Evolutionary conservation across 2,888 invertebrate genomes (phyloP), one percentile per base, ranked within the genome.

Genomic region (Nymphalis urticae): DNA sequence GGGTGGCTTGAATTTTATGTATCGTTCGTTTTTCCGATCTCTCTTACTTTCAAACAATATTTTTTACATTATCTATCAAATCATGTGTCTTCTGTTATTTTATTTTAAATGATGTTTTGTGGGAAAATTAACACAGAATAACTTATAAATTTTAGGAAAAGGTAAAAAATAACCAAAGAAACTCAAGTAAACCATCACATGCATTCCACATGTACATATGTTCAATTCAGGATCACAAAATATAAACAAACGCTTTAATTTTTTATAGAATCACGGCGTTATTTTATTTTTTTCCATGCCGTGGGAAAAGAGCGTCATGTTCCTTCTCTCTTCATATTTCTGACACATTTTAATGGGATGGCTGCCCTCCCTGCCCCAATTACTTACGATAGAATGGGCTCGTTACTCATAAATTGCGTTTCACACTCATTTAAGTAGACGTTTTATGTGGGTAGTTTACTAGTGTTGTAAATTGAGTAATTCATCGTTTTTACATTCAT

Each of bases 331-430:
- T 32, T 32, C 72, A 69, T 72, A 71, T 68, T 73, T 72, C 71
- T 69, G 70, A 72, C 68, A 72, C 70, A 69, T 66, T 66, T 69
- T 66, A 74, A 73, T 75, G 64, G 68, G 67, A 42, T 56, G 65
- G 63, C 50, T 65, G 65, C 67, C 69, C 70, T 71, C 72, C 73
- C 70, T 70, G 63, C 69, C 71, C 66, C 73, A 74, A 75, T 75
- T 73, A 75, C 73, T 67, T 70, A 66, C 70, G 62, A 68, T 69
- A 66, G 53, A 67, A 63, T 70, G 73, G 73, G 62, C 70, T 66
- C 59, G 71, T 61, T 71, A 36, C 62, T 69, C 62, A 75, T 75
- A 71, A 73, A 75, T 73, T 73, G 48, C 67, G 67, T 75, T 74
- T 74, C 64, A 73, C 71, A 71, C 68, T 64, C 68, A 68, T 73